Conservation (phyloP, 1,140 invertebrate species). For the Bombus breviceps region DNA sequence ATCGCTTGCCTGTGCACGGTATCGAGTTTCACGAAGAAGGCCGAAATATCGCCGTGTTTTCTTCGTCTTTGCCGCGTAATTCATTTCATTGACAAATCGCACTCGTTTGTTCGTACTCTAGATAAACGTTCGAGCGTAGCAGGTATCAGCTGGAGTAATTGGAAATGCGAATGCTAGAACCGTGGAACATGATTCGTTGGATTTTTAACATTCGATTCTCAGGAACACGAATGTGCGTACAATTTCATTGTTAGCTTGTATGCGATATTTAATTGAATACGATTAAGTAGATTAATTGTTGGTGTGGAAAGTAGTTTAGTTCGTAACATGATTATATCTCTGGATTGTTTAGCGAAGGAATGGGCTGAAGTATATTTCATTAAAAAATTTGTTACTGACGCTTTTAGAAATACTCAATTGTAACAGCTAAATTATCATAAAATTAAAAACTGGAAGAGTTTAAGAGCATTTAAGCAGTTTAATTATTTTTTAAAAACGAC, state of each 20-base stretch:
- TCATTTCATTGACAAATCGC: conserved; percentile 35
- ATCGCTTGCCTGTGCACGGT: neutral
- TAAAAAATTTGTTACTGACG: neutral
- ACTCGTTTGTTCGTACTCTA: conserved; percentile 21
- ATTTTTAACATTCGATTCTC: no score
- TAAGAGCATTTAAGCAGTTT: no score
- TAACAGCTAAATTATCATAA: neutral
- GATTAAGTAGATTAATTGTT: neutral
- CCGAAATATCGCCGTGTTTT: conserved; percentile 26
- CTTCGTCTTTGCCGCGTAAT: neutral
- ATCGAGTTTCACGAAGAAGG: conserved; percentile 16
- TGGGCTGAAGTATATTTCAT: no score
- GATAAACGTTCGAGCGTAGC: conserved; percentile 20
- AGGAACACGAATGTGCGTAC: neutral
- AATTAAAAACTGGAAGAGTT: neutral
- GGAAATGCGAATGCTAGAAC: neutral
- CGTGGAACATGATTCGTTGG: neutral
- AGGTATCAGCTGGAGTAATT: conserved; percentile 1
- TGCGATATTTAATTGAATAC: no score
- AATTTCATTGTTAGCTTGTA: neutral
- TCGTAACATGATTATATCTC: no score
- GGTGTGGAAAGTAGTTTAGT: neutral
- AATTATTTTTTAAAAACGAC: no score
- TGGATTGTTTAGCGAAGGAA: no score
- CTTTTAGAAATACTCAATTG: no score